A percentile compares a stretch with the other conserved stretches of the same genome.
These are phyloP conservation scores for Plecturocebus donacophilus DNA, from an alignment of 2,113 vertebrate species.

Conservation along the genomic window DNA sequence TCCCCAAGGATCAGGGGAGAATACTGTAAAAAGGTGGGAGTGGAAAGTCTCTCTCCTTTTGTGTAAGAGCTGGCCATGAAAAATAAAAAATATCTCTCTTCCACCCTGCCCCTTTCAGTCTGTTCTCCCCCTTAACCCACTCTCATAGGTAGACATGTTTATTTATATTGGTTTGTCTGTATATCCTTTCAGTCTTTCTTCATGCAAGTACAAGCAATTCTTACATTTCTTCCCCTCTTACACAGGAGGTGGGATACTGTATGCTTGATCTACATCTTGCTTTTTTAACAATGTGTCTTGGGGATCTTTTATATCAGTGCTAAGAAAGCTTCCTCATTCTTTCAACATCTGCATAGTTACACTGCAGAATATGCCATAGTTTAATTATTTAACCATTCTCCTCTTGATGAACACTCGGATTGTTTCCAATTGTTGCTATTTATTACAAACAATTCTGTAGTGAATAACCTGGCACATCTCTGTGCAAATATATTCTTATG, in stretches of 20 bases:
- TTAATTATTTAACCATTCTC: conserved; percentile 7
- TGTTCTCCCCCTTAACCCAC: not conserved
- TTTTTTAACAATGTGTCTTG: not conserved
- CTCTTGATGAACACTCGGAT: not conserved
- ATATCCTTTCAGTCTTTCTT: not conserved
- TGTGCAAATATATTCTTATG: conserved; percentile 39
- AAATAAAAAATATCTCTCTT: not conserved
- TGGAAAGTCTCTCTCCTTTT: not conserved
- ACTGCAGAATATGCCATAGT: not conserved
- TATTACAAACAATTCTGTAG: conserved; percentile 35
- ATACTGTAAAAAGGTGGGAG: not conserved
- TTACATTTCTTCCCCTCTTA: not conserved
- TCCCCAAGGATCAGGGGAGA: not conserved
- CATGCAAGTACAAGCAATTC: conserved; percentile 21
- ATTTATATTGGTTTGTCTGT: not conserved
- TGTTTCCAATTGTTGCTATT: conserved; percentile 37
- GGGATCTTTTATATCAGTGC: not conserved
- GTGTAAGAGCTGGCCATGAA: no score
- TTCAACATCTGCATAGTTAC: not conserved
- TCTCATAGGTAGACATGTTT: not conserved
- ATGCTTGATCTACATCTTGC: not conserved
- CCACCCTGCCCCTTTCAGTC: not conserved
- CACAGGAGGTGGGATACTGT: not conserved
- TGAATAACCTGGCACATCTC: conserved; percentile 4
- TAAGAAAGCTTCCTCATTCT: conserved; percentile 37